Conservation (phyloP, 2,888 invertebrate species). For the Hermaeophaga mercurialis region DNA sequence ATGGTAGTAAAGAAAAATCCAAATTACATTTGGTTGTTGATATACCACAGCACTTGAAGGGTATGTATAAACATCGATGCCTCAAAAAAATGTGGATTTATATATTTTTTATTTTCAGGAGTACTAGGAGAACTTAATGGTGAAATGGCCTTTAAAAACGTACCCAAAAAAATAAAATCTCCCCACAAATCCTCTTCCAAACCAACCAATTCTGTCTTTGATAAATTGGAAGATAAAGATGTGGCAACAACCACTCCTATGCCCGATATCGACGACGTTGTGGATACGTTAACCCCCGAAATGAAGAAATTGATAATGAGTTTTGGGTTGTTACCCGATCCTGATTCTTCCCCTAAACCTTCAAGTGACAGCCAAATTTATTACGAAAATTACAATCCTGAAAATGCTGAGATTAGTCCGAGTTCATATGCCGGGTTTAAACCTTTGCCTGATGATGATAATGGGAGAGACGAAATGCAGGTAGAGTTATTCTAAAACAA, state of each 20-base stretch:
- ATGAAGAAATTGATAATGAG: slow-evolving; percentile 58
- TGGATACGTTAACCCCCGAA: slow-evolving; percentile 54
- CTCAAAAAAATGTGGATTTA: too few relatives aligned
- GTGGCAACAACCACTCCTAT: slow-evolving; percentile 43
- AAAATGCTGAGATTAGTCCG: slow-evolving; percentile 48
- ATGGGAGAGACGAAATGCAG: slow-evolving; percentile 53
- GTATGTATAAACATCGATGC: too few relatives aligned
- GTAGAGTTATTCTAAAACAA: slow-evolving; percentile 25
- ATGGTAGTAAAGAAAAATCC: background rate
- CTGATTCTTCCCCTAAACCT: slow-evolving; percentile 33
- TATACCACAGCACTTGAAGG: slow-evolving; percentile 45
- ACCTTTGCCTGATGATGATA: slow-evolving; percentile 53
- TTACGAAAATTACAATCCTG: slow-evolving; percentile 40
- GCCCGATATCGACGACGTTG: slow-evolving; percentile 52
- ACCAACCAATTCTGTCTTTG: too few relatives aligned
- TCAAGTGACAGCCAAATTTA: slow-evolving; percentile 9
- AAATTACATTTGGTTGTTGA: slow-evolving; percentile 28
- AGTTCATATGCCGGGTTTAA: slow-evolving; percentile 55
- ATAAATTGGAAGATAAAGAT: too few relatives aligned
- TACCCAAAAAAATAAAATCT: too few relatives aligned
- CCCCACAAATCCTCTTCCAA: too few relatives aligned
- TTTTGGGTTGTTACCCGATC: slow-evolving; percentile 56
- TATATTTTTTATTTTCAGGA: slow-evolving; percentile 13
- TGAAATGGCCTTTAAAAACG: slow-evolving; percentile 23
- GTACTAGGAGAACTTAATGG: slow-evolving; percentile 47